Percentiles rank a stretch among this genome's conserved stretches.
Evolutionary conservation across 1,140 invertebrate species (phyloP).

Genomic region (Lysiphlebus fabarum): DNA sequence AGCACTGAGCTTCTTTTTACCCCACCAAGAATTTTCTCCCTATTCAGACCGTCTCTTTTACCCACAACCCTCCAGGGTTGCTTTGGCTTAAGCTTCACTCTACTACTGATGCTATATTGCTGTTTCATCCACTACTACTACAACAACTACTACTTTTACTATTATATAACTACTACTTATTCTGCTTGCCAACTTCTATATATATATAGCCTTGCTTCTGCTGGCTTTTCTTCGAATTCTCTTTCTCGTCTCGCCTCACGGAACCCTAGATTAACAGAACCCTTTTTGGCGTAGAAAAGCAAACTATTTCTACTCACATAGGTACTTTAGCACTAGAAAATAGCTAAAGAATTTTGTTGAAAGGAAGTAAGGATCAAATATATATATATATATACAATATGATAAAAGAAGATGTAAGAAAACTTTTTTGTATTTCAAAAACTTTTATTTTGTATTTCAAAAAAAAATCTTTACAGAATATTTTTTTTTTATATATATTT

Average conservation of each 20-base stretch:
- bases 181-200: conserved; percentile 20
- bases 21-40: conserved; percentile 24
- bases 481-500: too few species aligned
- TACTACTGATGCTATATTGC: neutral
- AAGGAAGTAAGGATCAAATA: neutral
- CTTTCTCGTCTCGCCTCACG: conserved; percentile 30
- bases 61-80: conserved; percentile 15
- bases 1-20: conserved; percentile 35
- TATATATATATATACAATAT: conserved; percentile 1
- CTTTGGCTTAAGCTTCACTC: conserved; percentile 13
- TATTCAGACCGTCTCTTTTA: conserved; percentile 16
- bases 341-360: conserved; percentile 1
- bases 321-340: conserved; percentile 41
- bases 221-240: conserved; percentile 26
- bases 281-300: conserved; percentile 38
- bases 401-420: conserved; percentile 10
- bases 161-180: conserved; percentile 19
- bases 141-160: conserved; percentile 13
- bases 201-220: conserved; percentile 20
- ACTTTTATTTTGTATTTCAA: too few species aligned
- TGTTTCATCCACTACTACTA: conserved; percentile 5
- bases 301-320: conserved; percentile 44
- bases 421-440: neutral
- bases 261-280: conserved; percentile 55
- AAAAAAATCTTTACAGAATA: too few species aligned